Percentiles rank a stretch among this genome's conserved stretches.
Conservation (phyloP, 64 coral and sea anemone genomes). For the Montipora efflorescens region DNA sequence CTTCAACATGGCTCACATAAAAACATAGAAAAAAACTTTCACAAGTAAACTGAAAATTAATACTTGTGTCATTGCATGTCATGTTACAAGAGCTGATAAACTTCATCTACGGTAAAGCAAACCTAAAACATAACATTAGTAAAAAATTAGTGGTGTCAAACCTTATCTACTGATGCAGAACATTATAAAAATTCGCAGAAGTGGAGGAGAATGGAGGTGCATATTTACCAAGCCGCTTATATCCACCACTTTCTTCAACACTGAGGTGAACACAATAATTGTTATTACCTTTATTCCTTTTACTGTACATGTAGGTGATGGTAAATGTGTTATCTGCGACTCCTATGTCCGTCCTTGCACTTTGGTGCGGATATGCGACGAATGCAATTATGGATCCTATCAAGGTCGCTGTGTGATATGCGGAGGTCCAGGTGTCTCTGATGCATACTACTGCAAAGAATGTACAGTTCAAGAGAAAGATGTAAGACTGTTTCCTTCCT, state of each 20-base stretch:
- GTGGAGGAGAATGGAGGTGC: too few relatives aligned
- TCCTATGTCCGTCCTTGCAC: slow-evolving; percentile 99
- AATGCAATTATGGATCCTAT: slow-evolving; percentile 99
- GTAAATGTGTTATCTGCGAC: slow-evolving; percentile 99
- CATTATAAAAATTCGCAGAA: too few relatives aligned
- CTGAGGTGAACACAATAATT: not conserved
- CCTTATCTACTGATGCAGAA: not conserved
- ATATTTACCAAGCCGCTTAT: too few relatives aligned
- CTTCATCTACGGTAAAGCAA: too few relatives aligned
- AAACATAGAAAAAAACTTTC: too few relatives aligned
- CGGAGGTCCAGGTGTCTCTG: slow-evolving; percentile 95
- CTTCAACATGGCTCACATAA: too few relatives aligned
- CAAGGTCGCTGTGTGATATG: slow-evolving; percentile 98
- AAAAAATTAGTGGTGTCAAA: not conserved
- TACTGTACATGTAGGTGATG: slow-evolving; percentile 76
- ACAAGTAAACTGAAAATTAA: too few relatives aligned
- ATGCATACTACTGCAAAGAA: slow-evolving; percentile 99
- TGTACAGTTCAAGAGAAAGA: slow-evolving; percentile 99
- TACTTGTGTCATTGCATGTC: too few relatives aligned
- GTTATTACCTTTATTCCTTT: not conserved
- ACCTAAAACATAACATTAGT: too few relatives aligned
- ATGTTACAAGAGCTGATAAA: too few relatives aligned
- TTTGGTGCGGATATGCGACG: slow-evolving; percentile 97
- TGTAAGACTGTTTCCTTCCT: slow-evolving; percentile 49
- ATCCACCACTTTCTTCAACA: too few relatives aligned